A percentile compares a stretch with the other conserved stretches of the same genome.
These are phyloP conservation scores for Engraulis encrasicolus DNA, from an alignment of 2,113 vertebrate genomes.

Conservation along the genomic window DNA sequence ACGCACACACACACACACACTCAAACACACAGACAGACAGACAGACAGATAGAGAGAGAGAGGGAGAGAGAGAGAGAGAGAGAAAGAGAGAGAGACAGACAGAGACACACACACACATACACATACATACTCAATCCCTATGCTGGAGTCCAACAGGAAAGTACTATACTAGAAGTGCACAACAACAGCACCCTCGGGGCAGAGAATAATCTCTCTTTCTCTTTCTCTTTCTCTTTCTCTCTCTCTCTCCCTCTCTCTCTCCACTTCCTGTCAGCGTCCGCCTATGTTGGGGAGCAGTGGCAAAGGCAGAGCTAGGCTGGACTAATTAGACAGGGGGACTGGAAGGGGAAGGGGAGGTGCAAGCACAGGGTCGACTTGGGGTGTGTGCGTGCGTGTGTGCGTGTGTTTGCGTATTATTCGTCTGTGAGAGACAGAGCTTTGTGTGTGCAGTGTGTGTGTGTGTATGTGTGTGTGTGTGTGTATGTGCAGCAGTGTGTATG, in stretches of 20 bases:
- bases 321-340: constrained; percentile 54
- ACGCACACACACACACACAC: neutral
- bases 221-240: too few relatives aligned
- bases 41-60: too few relatives aligned
- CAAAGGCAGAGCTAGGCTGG: constrained; percentile 53
- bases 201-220: constrained; percentile 18
- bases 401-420: neutral
- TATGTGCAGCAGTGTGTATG: neutral
- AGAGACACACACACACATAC: neutral
- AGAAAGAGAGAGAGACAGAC: too few relatives aligned
- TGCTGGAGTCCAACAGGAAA: neutral
- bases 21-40: neutral
- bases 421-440: constrained; percentile 26
- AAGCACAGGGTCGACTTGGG: constrained; percentile 16
- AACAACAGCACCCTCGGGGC: constrained; percentile 19
- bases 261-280: constrained; percentile 36
- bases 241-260: too few relatives aligned
- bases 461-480: neutral
- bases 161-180: constrained; percentile 9
- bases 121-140: neutral
- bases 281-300: constrained; percentile 54
- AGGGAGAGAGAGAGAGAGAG: too few relatives aligned
- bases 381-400: neutral
- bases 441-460: neutral
- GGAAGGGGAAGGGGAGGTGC: constrained; percentile 31